Conservation (phyloP, 1,140 invertebrate species). For the Acromyrmex echinatior region DNA sequence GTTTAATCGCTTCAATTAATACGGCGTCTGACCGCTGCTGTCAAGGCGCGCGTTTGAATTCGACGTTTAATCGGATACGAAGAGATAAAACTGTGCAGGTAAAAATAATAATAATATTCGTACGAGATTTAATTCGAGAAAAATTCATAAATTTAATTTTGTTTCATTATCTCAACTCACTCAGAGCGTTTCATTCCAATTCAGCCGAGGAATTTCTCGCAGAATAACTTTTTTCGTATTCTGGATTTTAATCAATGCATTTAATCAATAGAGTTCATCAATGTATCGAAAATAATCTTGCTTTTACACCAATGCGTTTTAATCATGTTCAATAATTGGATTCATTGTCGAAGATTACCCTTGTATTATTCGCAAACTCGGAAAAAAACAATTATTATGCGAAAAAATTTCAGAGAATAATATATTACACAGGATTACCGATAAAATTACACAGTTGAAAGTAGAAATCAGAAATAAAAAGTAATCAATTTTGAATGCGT, state of each 20-base stretch:
- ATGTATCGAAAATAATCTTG: slow-evolving; percentile 29
- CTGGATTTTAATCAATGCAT: slow-evolving; percentile 18
- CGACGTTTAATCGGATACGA: slow-evolving; percentile 10
- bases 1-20: slow-evolving; percentile 36
- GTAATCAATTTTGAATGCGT: neutral
- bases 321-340: slow-evolving; percentile 24
- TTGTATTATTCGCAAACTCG: neutral
- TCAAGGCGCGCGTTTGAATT: neutral
- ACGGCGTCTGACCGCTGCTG: neutral
- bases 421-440: neutral
- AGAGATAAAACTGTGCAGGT: neutral
- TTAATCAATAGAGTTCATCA: slow-evolving; percentile 25
- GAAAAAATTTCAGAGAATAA: neutral
- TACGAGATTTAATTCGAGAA: slow-evolving; percentile 20
- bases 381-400: slow-evolving; percentile 22
- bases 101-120: slow-evolving; percentile 30
- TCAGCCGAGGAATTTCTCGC: slow-evolving; percentile 11
- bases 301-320: neutral
- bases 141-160: slow-evolving; percentile 16
- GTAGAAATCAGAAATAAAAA: neutral
- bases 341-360: neutral
- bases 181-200: neutral
- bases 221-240: slow-evolving; percentile 8
- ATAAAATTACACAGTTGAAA: neutral
- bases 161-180: neutral